phyloP scores from a whole-genome alignment of 2,888 invertebrate genomes.

The Pollenia angustigena region DNA sequence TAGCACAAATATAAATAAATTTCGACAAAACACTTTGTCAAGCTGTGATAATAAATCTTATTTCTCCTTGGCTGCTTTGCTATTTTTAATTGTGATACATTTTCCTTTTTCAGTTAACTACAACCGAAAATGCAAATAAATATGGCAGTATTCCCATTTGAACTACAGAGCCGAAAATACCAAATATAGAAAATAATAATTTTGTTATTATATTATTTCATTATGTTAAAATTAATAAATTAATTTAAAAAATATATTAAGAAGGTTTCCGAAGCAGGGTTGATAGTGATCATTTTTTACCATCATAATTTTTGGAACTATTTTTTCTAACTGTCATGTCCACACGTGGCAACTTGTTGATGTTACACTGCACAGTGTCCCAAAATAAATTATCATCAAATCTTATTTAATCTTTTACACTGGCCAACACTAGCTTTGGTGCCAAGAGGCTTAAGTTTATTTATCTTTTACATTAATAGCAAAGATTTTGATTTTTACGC shows the following conservation, averaged over 20 bases:
- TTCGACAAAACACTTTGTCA: constrained; percentile 68
- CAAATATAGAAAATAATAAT: constrained; percentile 8
- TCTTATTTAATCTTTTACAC: too few relatives aligned
- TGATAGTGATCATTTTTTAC: constrained; percentile 51
- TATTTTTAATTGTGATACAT: constrained; percentile 21
- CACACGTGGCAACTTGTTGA: constrained; percentile 59
- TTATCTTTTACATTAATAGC: too few relatives aligned
- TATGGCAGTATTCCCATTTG: too few relatives aligned
- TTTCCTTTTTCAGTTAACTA: constrained; percentile 23
- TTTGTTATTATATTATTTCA: constrained; percentile 9
- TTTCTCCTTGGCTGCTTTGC: constrained; percentile 27
- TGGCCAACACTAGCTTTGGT: too few relatives aligned
- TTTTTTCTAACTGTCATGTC: neutral
- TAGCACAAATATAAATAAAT: constrained; percentile 64
- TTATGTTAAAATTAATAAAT: constrained; percentile 13
- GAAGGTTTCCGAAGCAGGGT: constrained; percentile 29
- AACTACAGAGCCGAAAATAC: neutral
- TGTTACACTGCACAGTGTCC: constrained; percentile 51
- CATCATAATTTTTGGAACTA: too few relatives aligned
- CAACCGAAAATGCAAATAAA: neutral
- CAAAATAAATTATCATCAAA: too few relatives aligned
- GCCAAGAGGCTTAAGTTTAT: too few relatives aligned
- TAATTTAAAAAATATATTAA: too few relatives aligned
- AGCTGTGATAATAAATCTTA: constrained; percentile 67
- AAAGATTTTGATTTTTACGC: too few relatives aligned